These are phyloP conservation scores for Chalcis sispes DNA, from an alignment of 2,888 invertebrate genomes.

Conservation along the genomic window DNA sequence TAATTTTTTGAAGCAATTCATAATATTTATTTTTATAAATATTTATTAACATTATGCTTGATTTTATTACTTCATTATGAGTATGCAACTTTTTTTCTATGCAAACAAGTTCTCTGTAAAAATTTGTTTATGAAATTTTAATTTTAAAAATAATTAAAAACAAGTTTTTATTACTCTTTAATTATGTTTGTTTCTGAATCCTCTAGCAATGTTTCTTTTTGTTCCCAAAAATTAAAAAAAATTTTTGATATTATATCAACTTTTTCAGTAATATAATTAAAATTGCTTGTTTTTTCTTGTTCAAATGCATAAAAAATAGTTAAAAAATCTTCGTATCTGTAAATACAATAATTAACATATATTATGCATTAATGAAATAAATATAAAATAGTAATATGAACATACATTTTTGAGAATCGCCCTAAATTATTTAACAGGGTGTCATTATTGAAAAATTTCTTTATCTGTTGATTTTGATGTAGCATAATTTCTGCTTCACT, in stretches of 20 bases:
- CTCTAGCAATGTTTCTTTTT: conserved; percentile 77
- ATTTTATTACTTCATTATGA: conserved; percentile 16
- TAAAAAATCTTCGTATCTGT: conserved; percentile 75
- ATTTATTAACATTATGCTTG: conserved; percentile 16
- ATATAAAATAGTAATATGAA: conserved; percentile 27
- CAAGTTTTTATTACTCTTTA: conserved; percentile 26
- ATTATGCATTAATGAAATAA: conserved; percentile 3
- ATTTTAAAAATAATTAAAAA: background rate
- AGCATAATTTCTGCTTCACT: conserved; percentile 35
- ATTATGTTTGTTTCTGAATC: conserved; percentile 64
- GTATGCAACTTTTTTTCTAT: conserved; percentile 41
- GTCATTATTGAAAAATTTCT: conserved; percentile 27
- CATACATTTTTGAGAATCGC: conserved; percentile 59
- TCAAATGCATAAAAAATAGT: conserved; percentile 76
- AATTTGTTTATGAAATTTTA: background rate
- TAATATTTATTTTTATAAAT: conserved; percentile 16
- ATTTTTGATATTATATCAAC: conserved; percentile 23
- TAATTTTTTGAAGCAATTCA: conserved; percentile 8
- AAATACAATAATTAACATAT: conserved; percentile 34
- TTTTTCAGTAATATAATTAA: conserved; percentile 23
- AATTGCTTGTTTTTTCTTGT: conserved; percentile 69
- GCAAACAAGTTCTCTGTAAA: conserved; percentile 23
- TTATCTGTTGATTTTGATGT: conserved; percentile 6
- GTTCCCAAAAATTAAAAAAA: conserved; percentile 77
- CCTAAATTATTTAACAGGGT: conserved; percentile 20